Percentiles rank a stretch among this genome's conserved stretches.
Conservation (phyloP, 2,113 vertebrate genomes). For the Myodes glareolus region DNA sequence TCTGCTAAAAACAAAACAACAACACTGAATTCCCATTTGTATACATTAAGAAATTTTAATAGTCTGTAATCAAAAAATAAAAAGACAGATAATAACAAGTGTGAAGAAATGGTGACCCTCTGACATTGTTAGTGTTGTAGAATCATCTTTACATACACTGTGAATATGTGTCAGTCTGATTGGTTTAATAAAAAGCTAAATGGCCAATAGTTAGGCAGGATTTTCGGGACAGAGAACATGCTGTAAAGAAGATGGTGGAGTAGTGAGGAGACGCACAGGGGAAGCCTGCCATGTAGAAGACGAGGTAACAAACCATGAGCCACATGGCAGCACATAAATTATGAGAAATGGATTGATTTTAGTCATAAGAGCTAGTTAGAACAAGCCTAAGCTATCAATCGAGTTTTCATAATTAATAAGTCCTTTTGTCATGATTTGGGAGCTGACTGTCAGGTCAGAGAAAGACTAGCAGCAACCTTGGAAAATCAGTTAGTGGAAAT, state of each 20-base stretch:
- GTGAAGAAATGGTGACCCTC: not conserved
- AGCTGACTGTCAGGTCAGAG: too few relatives aligned
- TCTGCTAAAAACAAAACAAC: not conserved
- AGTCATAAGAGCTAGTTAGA: not conserved
- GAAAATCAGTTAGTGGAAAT: not conserved
- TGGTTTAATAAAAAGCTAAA: not conserved
- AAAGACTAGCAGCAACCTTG: not conserved
- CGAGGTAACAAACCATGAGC: not conserved
- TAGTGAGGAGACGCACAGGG: not conserved
- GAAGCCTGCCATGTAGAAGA: not conserved
- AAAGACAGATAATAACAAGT: not conserved
- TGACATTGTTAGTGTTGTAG: not conserved
- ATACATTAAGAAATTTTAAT: not conserved
- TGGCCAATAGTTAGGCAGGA: not conserved
- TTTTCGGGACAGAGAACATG: not conserved
- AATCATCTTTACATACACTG: not conserved
- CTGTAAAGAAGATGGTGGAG: not conserved
- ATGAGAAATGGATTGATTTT: not conserved
- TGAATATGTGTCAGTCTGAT: not conserved
- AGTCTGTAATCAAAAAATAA: not conserved
- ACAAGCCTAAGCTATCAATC: not conserved
- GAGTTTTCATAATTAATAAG: not conserved
- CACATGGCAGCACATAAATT: not conserved
- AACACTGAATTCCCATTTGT: not conserved
- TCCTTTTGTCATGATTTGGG: not conserved